A percentile compares a stretch with the other conserved stretches of the same genome.
Conservation (phyloP, 2,113 vertebrate species). For the Geococcyx californianus region DNA sequence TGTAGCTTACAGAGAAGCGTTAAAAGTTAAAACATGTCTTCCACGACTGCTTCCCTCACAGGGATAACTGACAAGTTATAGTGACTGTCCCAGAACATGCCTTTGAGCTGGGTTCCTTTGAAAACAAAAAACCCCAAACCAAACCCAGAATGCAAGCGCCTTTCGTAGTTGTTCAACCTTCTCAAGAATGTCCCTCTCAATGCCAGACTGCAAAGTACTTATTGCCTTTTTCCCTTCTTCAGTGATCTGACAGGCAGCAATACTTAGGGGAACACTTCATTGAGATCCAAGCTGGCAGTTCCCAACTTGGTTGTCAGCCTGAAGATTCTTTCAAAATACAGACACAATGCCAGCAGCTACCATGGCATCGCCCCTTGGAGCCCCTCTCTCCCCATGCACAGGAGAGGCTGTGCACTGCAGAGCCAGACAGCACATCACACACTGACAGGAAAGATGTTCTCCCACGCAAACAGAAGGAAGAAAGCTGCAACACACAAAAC, state of each 20-base stretch:
- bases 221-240: background rate
- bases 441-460: background rate
- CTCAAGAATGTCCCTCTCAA: background rate
- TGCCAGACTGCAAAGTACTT: accelerated
- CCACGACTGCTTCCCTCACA: background rate
- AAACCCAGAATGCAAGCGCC: accelerated
- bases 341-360: background rate
- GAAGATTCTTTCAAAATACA: accelerated
- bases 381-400: accelerated
- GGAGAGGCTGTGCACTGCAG: background rate
- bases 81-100: accelerated
- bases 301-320: background rate
- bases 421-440: background rate
- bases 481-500: background rate
- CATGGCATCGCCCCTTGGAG: background rate
- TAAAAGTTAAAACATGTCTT: background rate
- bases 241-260: background rate
- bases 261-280: background rate
- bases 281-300: background rate
- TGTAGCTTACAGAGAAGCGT: slow-evolving; percentile 79
- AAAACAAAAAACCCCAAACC: background rate
- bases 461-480: too few species aligned
- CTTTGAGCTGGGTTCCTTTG: accelerated
- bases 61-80: accelerated
- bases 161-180: accelerated